Base-by-base conservation (phyloP, 2,797 vertebrate species). In the Dendrocincla fuliginosa region DNA sequence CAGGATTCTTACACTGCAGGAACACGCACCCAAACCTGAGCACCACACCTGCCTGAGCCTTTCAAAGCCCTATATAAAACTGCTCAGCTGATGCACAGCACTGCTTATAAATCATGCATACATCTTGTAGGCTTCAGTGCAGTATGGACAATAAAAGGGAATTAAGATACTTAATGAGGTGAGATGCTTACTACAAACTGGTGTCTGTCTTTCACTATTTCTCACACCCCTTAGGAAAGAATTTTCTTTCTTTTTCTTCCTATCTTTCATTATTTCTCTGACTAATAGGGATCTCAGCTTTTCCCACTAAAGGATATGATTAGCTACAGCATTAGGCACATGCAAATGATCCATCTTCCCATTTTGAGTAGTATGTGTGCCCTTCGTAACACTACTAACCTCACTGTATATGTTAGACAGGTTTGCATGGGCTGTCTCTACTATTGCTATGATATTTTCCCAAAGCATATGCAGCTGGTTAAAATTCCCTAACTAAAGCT, bases 141-240 rank as follows among this genome's bases (percentile, higher is more conserved):
- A 56, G 85, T 60, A n/a, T 23, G 68, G 91, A 93, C 85, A 93
- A 93, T 90, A 93, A 96, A 93, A 90, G 24, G 49, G 77, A 95
- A 94, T 95, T 94, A 95, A 86, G 89, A 93, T 47, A 74, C 46
- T 95, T 94, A 95, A 94, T 91, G 91, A 88, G 77, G 93, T 87
- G 85, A 95, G 85, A 76, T 93, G 63, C 63, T 79, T 82, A 47
- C 80, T 89, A 41, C 63, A 80, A 90, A 93, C 77, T 24, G 52
- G 33, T 4, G 2, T 52, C 55, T 92, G 52, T 78, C 86, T 82
- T 64, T 87, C 47, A 24, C 46, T 84, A 46, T 89, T 92, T 89
- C 79, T 89, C 13, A 0, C 6, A 13, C 41, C 73, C 35, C 60
- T 91, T 37, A 67, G 59, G 27, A 73, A 73, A 60, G 42, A 4